Percentiles rank a stretch among this genome's conserved stretches.
These are phyloP conservation scores for Noctilio leporinus DNA, from an alignment of 2,113 vertebrate species.

Conservation along the genomic window DNA sequence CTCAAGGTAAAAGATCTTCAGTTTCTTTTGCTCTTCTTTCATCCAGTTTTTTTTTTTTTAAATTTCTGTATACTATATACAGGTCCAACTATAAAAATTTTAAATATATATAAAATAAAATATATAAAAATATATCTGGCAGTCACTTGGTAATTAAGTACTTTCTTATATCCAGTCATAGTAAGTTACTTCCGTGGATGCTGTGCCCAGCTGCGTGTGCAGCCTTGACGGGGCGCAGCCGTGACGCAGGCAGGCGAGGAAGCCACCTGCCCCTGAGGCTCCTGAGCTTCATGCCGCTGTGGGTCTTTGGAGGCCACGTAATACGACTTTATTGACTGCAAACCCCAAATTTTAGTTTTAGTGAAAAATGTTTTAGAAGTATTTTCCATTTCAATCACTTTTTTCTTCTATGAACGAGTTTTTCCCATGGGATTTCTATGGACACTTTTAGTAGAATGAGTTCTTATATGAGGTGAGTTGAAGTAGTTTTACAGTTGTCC, in stretches of 20 bases:
- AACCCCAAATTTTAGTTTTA: not conserved
- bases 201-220: not conserved
- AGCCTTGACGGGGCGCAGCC: not conserved
- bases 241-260: not conserved
- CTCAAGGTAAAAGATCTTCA: not conserved
- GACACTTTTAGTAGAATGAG: not conserved
- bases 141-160: not conserved
- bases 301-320: not conserved
- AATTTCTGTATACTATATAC: not conserved
- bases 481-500: not conserved
- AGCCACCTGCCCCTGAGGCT: not conserved
- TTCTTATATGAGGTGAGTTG: not conserved
- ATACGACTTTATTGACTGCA: not conserved
- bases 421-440: not conserved
- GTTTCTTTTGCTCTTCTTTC: not conserved
- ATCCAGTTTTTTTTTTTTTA: not conserved
- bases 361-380: conserved; percentile 1
- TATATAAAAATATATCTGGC: not conserved
- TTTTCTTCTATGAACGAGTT: not conserved
- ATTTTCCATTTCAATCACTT: conserved; percentile 3
- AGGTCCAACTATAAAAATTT: not conserved
- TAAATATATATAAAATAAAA: not conserved
- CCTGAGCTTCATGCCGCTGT: not conserved
- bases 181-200: not conserved
- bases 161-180: not conserved